Evolutionary conservation across 2,888 invertebrate species (phyloP), one percentile per base, ranked within the genome.

Genomic region (Dynastes grantii): DNA sequence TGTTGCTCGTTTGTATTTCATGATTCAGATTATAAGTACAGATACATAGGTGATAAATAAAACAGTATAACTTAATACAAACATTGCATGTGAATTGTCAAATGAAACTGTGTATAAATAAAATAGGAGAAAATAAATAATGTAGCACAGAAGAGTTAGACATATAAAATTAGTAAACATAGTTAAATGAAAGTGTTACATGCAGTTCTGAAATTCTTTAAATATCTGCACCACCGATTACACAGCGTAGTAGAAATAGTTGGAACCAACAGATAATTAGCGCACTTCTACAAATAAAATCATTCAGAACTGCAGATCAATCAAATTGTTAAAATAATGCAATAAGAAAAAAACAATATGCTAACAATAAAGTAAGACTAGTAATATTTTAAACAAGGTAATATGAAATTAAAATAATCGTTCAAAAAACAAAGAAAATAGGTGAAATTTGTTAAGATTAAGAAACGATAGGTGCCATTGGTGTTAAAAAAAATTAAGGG

Each of bases 1-100:
- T 76, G 76, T 76, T 67, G 37, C 73, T 73, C 73, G 73, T 73
- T 73, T 73, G 73, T 73, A 73, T 73, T 73, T 73, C 58, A 68
- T 49, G 73, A 40, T 40, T 73, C 22, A 73, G 73, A 71, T 55
- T 45, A 61, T 73, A 73, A 73, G 73, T 73, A 73, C 61, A 73
- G 11, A 61, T 2, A 53, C 22, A 68, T 27, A 49, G 37, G 55
- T 9, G 61, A 27, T 40, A 55, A 58, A 76, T 67, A 67, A 67
- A 67, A n/a, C 27, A 22, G n/a, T 29, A 77, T 22, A 77, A 49
- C 63, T 11, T 8, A 70, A 63, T 32, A 65, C 65, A 70, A 67
- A 45, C 27, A 53, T 32, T 51, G 32, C 51, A 32, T 29, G 53
- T 37, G 37, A 37, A 55, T 70, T 53, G 16, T 13, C 32, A 51